Percentiles rank a stretch among this genome's conserved stretches.
Evolutionary conservation across 2,888 invertebrate genomes (phyloP).

Genomic region (Hedychridium roseum): DNA sequence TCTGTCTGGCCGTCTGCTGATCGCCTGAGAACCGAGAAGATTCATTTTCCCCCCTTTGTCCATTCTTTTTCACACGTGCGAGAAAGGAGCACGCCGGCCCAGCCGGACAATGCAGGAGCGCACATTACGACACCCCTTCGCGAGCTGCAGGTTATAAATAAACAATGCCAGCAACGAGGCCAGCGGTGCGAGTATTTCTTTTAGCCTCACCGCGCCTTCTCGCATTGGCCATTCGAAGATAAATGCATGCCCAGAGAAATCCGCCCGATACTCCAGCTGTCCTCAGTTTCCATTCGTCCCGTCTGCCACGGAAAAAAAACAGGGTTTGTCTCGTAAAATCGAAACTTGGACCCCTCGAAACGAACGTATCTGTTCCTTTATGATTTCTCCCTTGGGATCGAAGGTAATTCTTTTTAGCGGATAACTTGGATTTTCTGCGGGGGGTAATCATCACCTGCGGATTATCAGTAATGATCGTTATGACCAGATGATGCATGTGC

Average conservation of each 20-base stretch:
- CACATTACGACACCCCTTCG: constrained; percentile 37
- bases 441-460: not conserved
- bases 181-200: not conserved
- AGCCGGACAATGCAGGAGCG: constrained; percentile 40
- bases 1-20: constrained; percentile 47
- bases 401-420: no score
- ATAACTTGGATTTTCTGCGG: not conserved
- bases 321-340: not conserved
- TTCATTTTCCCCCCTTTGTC: constrained; percentile 53
- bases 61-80: constrained; percentile 56
- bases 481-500: constrained; percentile 38
- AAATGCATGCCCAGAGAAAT: no score
- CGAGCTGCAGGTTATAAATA: constrained; percentile 32
- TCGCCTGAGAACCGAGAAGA: constrained; percentile 55
- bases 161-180: no score
- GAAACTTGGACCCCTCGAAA: not conserved
- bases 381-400: no score
- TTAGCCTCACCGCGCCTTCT: no score
- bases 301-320: no score
- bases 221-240: no score
- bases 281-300: no score
- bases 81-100: constrained; percentile 37
- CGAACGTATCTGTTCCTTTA: not conserved
- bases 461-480: constrained; percentile 6
- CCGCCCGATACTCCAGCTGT: no score